Percentiles rank a stretch among this genome's conserved stretches.
Evolutionary conservation across 2,797 vertebrate species (phyloP).

Genomic region (Ibycter americanus): DNA sequence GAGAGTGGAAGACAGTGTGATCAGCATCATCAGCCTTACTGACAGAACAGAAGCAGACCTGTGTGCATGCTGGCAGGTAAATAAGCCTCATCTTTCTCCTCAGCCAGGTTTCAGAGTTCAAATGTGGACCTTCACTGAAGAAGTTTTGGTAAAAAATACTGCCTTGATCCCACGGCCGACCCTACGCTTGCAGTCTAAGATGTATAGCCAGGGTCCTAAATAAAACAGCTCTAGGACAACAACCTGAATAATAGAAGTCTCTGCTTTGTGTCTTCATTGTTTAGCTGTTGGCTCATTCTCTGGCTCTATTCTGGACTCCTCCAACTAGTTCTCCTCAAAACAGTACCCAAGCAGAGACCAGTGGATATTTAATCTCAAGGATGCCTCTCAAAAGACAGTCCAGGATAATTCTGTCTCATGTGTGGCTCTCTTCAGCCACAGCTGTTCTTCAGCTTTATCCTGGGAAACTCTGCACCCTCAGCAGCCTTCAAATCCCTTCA

Average conservation of each 20-base stretch:
- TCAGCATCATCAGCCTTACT: not conserved
- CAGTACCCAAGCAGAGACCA: not conserved
- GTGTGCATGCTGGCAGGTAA: not conserved
- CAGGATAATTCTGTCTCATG: not conserved
- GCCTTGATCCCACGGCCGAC: not conserved
- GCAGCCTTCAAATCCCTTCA: not conserved
- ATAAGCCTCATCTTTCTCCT: not conserved
- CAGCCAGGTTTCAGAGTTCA: not conserved
- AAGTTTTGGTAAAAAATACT: not conserved
- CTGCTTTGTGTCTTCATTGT: not conserved
- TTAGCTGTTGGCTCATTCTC: not conserved
- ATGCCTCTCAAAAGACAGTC: not conserved
- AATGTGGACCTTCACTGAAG: not conserved
- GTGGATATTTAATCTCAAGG: not conserved
- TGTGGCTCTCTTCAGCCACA: not conserved
- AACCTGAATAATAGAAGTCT: not conserved
- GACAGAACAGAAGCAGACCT: not conserved
- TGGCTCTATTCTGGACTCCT: not conserved
- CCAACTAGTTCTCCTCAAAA: not conserved
- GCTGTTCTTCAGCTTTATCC: not conserved
- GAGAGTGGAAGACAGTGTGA: not conserved
- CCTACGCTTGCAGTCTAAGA: not conserved
- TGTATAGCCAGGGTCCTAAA: not conserved
- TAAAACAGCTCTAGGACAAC: not conserved
- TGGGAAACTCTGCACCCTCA: accelerated